These are phyloP conservation scores for Crenichthys baileyi DNA, from an alignment of 2,797 vertebrate genomes.

Conservation along the genomic window DNA sequence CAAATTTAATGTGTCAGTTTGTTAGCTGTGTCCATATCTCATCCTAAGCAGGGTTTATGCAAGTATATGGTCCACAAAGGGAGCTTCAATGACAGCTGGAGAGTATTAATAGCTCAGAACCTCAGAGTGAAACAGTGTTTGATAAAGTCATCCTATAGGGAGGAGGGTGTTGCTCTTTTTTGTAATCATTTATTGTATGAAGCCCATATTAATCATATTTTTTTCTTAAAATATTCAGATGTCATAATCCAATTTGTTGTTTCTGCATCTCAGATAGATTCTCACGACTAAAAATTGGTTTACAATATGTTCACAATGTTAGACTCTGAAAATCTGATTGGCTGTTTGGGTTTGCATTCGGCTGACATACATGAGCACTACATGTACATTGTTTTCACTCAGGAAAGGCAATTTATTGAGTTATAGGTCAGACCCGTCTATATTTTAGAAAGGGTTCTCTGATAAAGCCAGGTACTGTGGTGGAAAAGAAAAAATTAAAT, in stretches of 20 bases:
- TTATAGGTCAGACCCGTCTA: neutral
- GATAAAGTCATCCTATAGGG: constrained; percentile 32
- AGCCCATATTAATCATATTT: neutral
- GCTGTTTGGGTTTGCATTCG: constrained; percentile 32
- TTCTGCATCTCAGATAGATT: neutral
- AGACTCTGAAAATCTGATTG: constrained; percentile 11
- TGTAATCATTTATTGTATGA: neutral
- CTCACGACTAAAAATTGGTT: constrained; percentile 6
- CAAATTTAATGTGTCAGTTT: neutral
- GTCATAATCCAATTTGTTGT: constrained; percentile 3
- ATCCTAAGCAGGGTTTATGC: constrained; percentile 17
- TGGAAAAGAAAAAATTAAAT: neutral
- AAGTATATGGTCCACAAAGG: constrained; percentile 34
- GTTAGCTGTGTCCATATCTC: neutral
- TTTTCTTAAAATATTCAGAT: neutral
- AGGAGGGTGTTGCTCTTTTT: constrained; percentile 7
- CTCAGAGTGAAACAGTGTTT: constrained; percentile 39
- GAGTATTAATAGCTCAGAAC: constrained; percentile 67
- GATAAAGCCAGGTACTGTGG: neutral
- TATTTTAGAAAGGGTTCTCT: neutral
- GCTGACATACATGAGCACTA: neutral
- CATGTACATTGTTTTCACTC: too few species aligned
- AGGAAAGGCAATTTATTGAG: neutral
- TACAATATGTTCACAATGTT: constrained; percentile 9
- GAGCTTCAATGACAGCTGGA: constrained; percentile 71